These are phyloP conservation scores for Girardinichthys multiradiatus DNA, from an alignment of 2,113 vertebrate species.

Conservation along the genomic window DNA sequence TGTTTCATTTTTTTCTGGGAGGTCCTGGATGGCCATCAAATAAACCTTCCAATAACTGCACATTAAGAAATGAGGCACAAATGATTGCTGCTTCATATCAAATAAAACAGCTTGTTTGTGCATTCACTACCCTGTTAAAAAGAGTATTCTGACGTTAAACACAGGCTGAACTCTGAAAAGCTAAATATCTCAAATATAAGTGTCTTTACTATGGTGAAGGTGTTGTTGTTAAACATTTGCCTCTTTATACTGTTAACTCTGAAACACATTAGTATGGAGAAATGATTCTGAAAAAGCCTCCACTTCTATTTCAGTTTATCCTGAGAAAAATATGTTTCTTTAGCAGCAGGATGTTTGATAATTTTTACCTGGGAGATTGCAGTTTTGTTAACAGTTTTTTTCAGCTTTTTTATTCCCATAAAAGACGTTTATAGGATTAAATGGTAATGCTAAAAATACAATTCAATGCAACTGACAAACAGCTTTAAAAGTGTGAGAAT, in stretches of 20 bases:
- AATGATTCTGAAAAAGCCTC: not conserved
- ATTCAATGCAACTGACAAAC: not conserved
- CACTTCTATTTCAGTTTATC: not conserved
- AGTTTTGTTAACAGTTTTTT: not conserved
- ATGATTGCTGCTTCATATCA: slow-evolving; percentile 25
- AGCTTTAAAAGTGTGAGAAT: not conserved
- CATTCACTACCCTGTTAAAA: slow-evolving; percentile 3
- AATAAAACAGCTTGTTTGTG: not conserved
- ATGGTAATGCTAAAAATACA: not conserved
- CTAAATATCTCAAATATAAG: not conserved
- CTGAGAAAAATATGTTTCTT: not conserved
- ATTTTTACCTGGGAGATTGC: too few species aligned
- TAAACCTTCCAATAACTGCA: slow-evolving; percentile 9
- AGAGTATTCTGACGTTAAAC: not conserved
- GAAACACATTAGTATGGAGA: not conserved
- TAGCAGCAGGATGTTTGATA: not conserved
- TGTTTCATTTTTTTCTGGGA: slow-evolving; percentile 22
- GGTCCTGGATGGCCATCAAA: slow-evolving; percentile 34
- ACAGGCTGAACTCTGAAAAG: not conserved
- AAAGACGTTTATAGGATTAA: not conserved
- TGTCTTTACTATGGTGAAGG: not conserved
- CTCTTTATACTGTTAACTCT: not conserved
- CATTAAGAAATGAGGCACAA: slow-evolving; percentile 24
- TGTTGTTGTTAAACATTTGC: not conserved
- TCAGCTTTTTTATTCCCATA: not conserved